Conservation (phyloP, 1,140 invertebrate species). For the Eulimnadia texana region DNA sequence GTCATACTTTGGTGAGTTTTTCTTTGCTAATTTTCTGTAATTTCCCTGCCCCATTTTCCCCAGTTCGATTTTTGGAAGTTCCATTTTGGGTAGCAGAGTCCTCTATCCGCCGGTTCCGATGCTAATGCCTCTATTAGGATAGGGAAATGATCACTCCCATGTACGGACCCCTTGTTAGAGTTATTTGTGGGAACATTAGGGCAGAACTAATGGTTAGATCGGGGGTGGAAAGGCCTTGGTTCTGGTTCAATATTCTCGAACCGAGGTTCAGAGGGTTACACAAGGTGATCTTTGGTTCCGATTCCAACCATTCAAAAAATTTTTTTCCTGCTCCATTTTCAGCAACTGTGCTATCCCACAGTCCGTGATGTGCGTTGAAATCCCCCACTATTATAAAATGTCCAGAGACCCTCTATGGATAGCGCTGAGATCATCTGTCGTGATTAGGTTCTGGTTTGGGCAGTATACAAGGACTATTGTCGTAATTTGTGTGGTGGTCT, state of each 20-base stretch:
- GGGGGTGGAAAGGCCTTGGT: neutral
- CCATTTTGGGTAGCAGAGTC: neutral
- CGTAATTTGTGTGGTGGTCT: neutral
- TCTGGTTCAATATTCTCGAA: neutral
- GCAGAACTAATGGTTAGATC: neutral
- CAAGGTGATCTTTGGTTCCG: too few species aligned
- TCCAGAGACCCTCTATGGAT: neutral
- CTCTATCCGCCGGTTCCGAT: neutral
- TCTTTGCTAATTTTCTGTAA: neutral
- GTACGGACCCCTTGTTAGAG: neutral
- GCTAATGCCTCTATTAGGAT: neutral
- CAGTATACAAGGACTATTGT: neutral
- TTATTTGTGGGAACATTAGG: neutral
- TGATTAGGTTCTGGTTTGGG: neutral
- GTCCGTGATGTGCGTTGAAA: neutral
- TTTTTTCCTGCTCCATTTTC: neutral
- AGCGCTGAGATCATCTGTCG: neutral
- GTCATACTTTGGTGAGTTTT: neutral
- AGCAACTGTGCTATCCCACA: neutral
- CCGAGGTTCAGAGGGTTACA: neutral
- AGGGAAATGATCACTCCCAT: slow-evolving; percentile 4
- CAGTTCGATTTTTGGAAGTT: neutral
- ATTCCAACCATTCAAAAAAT: neutral
- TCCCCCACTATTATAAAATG: neutral
- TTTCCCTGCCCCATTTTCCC: neutral